phyloP scores from a whole-genome alignment of 1,140 invertebrate genomes.

The Caenorhabditis remanei region DNA sequence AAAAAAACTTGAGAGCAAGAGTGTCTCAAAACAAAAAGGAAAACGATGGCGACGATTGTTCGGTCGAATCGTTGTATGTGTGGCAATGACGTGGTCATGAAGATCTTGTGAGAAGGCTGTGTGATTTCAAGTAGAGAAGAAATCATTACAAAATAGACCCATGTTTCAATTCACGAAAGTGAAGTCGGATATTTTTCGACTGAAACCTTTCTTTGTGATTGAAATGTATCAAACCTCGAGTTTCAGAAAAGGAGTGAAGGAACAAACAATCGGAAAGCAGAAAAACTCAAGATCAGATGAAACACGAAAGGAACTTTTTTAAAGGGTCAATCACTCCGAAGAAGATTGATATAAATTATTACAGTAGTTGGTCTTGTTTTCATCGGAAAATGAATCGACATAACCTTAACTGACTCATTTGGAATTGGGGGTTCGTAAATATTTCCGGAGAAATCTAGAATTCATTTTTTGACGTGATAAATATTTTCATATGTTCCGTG shows the following conservation, averaged over 20 bases:
- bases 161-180: background rate
- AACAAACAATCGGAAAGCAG: too few relatives aligned
- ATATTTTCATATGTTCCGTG: slow-evolving; percentile 28
- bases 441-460: slow-evolving; percentile 23
- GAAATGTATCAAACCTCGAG: too few relatives aligned
- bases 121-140: background rate
- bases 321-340: too few relatives aligned
- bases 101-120: background rate
- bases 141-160: background rate
- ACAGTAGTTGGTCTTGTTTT: too few relatives aligned
- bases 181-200: background rate
- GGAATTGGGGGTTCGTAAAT: background rate
- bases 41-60: slow-evolving; percentile 7
- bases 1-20: slow-evolving; percentile 44
- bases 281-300: too few relatives aligned
- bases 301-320: too few relatives aligned
- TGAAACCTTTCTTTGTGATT: background rate
- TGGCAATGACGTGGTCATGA: background rate
- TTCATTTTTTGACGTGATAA: background rate
- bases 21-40: slow-evolving; percentile 53
- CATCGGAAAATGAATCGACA: too few relatives aligned
- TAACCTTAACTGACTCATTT: too few relatives aligned
- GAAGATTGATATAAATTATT: too few relatives aligned
- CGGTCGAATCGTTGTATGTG: slow-evolving; percentile 12
- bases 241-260: too few relatives aligned